Base-by-base conservation (phyloP, 2,113 vertebrate genomes). In the Malurus melanocephalus region DNA sequence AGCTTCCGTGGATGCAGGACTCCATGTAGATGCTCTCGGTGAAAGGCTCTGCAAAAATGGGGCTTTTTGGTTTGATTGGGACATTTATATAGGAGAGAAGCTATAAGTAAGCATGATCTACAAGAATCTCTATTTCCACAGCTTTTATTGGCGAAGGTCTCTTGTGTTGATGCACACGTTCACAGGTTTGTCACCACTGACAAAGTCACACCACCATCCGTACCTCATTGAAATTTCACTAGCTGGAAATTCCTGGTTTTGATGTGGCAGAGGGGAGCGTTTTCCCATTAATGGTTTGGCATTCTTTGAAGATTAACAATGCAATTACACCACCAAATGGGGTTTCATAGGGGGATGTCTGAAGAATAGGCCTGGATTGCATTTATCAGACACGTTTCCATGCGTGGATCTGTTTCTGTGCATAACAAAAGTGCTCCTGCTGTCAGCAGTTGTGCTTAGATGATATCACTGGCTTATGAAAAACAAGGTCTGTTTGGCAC, bases 281-380 rank as follows among this genome's bases (percentile, higher is more conserved):
- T 86, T 89, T 92, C 45, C 42, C 61, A 42, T 71, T 56, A 52
- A 85, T 64, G 20, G 67, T 62, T 43, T 42, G 42, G 24, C 27
- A 69, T 83, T 89, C 65, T 52, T 89, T 7, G 10, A 68, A 80
- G 73, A 91, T 65, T 78, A 96, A 65, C 75, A 85, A 38, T 27
- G 33, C 45, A 67, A 42, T 91, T 89, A 68, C 42, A 72, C 21
- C 69, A 64, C 57, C 38, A 62, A 85, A 32, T 45, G 38, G 24
- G 4, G 62, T 85, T 91, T 74, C 33, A 13, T 49, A 51, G 13
- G 38, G 5, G 9, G 38, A 7, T 72, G n/a, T 49, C 65, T 53
- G 73, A 93, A 56, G 45, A 78, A 9, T 32, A 84, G 73, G 32
- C 65, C 60, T 16, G 28, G 42, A 48, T 49, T 80, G 49, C 20